Base-by-base conservation (phyloP, 2,113 vertebrate genomes). In the Neotragus moschatus region DNA sequence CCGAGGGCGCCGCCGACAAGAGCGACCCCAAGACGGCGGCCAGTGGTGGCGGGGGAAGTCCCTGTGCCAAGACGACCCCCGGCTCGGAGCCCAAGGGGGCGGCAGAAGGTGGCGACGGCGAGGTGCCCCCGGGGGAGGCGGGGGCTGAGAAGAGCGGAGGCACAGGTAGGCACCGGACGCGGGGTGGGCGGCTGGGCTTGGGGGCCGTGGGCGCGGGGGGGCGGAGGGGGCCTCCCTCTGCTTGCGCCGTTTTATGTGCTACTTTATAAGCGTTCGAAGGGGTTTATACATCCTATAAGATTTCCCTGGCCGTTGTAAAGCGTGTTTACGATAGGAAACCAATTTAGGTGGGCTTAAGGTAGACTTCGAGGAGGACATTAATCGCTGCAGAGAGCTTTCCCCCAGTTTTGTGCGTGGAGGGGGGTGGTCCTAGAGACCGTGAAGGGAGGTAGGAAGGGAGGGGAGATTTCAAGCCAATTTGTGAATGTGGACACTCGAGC, bases 241-340 rank as follows among this genome's bases (percentile, higher is more conserved):
- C 99, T 98, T 98, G 98, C 98, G 97, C 98, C 98, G 98, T 99
- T 99, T 99, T 99, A 99, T 99, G 98, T 99, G 99, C 97, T 94
- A 98, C 99, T 99, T 99, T 99, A 99, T 99, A 99, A 99, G 99
- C 99, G 99, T 99, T 99, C 99, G 99, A 99, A 99, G 98, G 99
- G 98, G 99, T 99, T 99, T 99, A 99, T 99, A 99, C 99, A 99
- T 99, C 99, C 99, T 99, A 99, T 99, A 99, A 99, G 99, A 99
- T 99, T 99, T 99, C 98, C 98, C 99, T 99, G 99, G 99, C 98
- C 99, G 99, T 98, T 99, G 99, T 99, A 99, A 99, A 99, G 99
- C 84, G 98, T 99, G 99, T 99, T 99, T 99, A 99, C 99, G 99
- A 99, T 99, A 99, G 99, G 99, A 99, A 99, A 99, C 99, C 99